Percentiles rank a stretch among this genome's conserved stretches.
These are phyloP conservation scores for Lochmaea capreae DNA, from an alignment of 2,888 invertebrate genomes.

Conservation along the genomic window DNA sequence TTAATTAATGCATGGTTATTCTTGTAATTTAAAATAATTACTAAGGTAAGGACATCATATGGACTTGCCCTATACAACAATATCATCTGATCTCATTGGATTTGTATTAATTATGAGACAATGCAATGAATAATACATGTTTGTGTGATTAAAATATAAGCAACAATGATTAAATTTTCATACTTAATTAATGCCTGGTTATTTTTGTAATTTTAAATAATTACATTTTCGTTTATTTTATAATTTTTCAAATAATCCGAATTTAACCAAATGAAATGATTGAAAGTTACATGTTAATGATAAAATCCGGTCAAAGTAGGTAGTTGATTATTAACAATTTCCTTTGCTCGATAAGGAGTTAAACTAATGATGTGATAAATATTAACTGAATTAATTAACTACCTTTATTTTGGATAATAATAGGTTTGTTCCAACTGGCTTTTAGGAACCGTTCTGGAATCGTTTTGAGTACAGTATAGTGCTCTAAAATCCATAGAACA, in stretches of 20 bases:
- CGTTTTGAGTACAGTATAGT: too few species aligned
- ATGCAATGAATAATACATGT: too few species aligned
- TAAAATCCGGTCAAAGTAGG: background rate
- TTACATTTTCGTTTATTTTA: background rate
- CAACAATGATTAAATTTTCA: background rate
- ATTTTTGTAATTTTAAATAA: background rate
- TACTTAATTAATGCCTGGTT: background rate
- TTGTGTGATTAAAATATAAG: too few species aligned
- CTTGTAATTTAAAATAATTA: background rate
- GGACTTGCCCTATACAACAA: too few species aligned
- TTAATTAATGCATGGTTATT: background rate
- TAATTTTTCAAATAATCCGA: background rate
- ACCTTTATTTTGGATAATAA: background rate
- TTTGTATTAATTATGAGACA: too few species aligned
- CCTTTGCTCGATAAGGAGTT: background rate
- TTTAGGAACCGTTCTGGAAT: too few species aligned
- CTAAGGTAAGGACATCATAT: too few species aligned
- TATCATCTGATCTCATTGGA: too few species aligned
- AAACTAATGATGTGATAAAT: background rate
- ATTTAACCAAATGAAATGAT: background rate
- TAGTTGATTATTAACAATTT: background rate
- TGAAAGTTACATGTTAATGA: background rate
- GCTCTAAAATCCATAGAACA: too few species aligned
- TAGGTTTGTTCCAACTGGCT: too few species aligned
- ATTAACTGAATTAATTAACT: background rate